Base-by-base conservation (phyloP, 2,797 vertebrate species). In the Liparis tanakae region DNA sequence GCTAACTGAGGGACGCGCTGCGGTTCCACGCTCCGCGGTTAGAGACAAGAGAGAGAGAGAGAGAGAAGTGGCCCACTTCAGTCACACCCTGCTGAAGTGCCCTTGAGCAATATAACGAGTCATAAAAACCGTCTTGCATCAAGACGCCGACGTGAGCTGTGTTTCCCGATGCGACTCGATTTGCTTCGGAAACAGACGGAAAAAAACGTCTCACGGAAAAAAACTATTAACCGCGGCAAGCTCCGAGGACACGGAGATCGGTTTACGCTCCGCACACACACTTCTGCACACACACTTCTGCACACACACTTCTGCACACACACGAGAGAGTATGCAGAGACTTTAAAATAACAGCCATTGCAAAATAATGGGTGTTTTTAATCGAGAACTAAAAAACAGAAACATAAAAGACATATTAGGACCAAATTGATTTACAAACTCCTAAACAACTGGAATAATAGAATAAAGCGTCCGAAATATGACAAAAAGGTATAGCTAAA, bases 1-100 rank as follows among this genome's bases (percentile, higher is more conserved):
- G 72, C 65, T 54, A 56, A 79, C 57, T 56, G 72, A 48, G 46
- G 62, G 53, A 67, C 72, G 53, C 54, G 15, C 17, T 44, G 14
- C n/a, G 15, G 55, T 71, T 72, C 34, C 15, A 15, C 51, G 25
- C 25, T 30, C 25, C 6, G 46, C 2, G 15, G 57, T 57, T 58
- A 20, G 58, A 57, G 41, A 13, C 33, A 9, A 51, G 22, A 67
- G 44, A 62, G 55, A 18, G 43, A 37, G 36, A 37, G 51, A 10
- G n/a, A 72, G 34, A 72, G 17, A 69, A 55, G 2, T 30, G 3
- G 50, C 14, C 30, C 30, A 44, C 69, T 75, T 71, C 10, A 18
- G 33, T 54, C 58, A 37, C 17, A 8, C 51, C 10, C 13, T 18
- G 57, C 51, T 20, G 10, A 55, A 77, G 50, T 22, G 48, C 17